Base-by-base conservation (phyloP, 1,140 invertebrate species). In the Solenopsis invicta region DNA sequence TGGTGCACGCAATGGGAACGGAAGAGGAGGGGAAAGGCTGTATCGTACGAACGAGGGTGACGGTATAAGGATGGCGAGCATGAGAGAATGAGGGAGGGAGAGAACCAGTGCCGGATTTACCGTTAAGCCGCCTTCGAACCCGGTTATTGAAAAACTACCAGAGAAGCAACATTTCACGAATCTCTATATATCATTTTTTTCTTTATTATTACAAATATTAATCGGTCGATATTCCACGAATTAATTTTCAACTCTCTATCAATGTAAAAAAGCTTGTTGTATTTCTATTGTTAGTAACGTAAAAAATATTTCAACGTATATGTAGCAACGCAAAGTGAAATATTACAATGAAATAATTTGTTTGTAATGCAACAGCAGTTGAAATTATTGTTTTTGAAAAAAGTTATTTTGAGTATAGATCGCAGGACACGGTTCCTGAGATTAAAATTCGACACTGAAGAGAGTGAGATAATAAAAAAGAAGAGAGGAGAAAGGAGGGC, bases 1-100 rank as follows among this genome's bases (percentile, higher is more conserved):
- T 93, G 91, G 87, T 90, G 86, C 88, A 89, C 84, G 88, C 82
- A 89, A 91, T 85, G 88, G 90, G 91, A 89, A 85, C 87, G 90
- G 89, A 91, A 92, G 88, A 88, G 85, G 77, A 82, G 76, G 71
- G 62, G 54, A 66, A 69, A 66, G 67, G 16, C 77, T 76, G 77
- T 71, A 66, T 75, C 62, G 18, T 80, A 61, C 6, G 69, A 82
- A 72, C 24, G 41, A 74, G 41, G 24, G 67, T 74, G 80, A 82
- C n/a, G 24, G 50, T 21, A n/a, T 74, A 72, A 82, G 50, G 80
- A 72, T 24, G 41, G 56, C 50, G 77, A 75, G 75, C 56, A 62
- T 21, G 62, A 80, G 77, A 52, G 71, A 86, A 34, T 37, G 71
- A 61, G 75, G 64, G 66, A 54, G 78, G 61, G 72, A 52, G 74